Evolutionary conservation across 1,140 invertebrate species (phyloP).

Genomic region (Tachypleus tridentatus): DNA sequence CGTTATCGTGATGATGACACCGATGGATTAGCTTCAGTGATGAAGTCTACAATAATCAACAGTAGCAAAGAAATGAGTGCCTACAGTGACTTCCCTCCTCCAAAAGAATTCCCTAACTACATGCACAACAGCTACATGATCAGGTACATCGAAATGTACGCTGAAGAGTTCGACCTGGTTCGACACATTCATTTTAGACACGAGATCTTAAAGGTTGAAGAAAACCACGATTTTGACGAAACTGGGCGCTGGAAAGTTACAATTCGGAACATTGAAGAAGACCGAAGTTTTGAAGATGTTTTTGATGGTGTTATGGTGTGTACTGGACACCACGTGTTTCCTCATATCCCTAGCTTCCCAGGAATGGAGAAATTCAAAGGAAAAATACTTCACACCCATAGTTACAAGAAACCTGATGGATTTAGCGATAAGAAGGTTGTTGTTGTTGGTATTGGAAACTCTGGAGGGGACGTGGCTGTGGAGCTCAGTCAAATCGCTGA

Average conservation of each 20-base stretch:
- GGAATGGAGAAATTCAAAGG: conserved; percentile 36
- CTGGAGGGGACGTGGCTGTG: conserved; percentile 41
- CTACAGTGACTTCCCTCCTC: conserved; percentile 34
- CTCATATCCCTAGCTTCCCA: conserved; percentile 10
- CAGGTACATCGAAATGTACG: conserved; percentile 30
- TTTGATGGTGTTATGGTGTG: conserved; percentile 38
- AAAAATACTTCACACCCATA: conserved; percentile 36
- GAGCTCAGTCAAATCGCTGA: conserved; percentile 39
- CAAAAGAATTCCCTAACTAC: conserved; percentile 30
- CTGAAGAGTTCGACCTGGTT: conserved; percentile 22
- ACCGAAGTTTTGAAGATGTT: conserved; percentile 19
- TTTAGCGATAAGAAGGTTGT: conserved; percentile 36
- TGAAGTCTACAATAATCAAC: conserved; percentile 31
- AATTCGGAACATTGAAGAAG: conserved; percentile 14
- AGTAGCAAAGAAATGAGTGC: conserved; percentile 39
- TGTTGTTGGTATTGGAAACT: conserved; percentile 44
- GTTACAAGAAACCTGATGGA: conserved; percentile 30
- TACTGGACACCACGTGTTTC: conserved; percentile 30
- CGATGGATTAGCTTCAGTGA: conserved; percentile 26
- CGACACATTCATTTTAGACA: conserved; percentile 27
- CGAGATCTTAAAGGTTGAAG: conserved; percentile 27
- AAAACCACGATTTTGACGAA: conserved; percentile 27
- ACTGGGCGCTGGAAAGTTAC: conserved; percentile 35
- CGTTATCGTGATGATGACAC: conserved; percentile 33
- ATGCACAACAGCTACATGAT: conserved; percentile 31